phyloP scores from a whole-genome alignment of 2,113 vertebrate species.

The Muscicapa adusta region DNA sequence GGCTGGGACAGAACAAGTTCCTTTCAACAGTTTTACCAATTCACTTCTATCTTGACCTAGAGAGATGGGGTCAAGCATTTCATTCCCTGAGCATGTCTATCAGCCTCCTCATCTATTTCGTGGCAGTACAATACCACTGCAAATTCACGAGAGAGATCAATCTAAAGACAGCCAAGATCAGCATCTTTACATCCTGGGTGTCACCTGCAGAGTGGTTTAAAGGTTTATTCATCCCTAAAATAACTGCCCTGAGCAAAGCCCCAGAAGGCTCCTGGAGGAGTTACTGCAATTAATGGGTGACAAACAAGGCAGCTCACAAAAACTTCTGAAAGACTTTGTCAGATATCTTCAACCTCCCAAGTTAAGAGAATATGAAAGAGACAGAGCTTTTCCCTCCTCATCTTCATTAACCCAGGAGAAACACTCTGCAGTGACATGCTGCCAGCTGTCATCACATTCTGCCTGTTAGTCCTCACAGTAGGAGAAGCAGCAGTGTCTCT shows the following conservation, averaged over 20 bases:
- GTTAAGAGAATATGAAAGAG: neutral
- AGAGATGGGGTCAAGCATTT: neutral
- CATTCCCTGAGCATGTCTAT: neutral
- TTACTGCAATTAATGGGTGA: neutral
- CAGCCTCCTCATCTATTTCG: neutral
- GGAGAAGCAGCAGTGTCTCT: neutral
- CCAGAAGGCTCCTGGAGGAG: neutral
- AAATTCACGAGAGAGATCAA: neutral
- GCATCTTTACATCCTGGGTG: neutral
- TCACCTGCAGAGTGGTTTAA: neutral
- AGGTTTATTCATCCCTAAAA: neutral
- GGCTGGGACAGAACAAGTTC: neutral
- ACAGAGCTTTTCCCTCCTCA: neutral
- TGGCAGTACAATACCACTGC: neutral
- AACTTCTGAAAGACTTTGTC: neutral
- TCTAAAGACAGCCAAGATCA: neutral
- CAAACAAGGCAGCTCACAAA: neutral
- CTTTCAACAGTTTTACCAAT: neutral
- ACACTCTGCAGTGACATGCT: neutral
- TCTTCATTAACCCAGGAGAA: neutral
- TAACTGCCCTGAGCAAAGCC: neutral
- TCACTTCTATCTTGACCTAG: neutral
- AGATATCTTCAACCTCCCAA: neutral
- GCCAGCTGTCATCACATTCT: neutral
- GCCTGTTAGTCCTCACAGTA: neutral